Percentiles rank a stretch among this genome's conserved stretches.
Evolutionary conservation across 2,888 invertebrate species (phyloP).

Genomic region (Leptopilina syphax): DNA sequence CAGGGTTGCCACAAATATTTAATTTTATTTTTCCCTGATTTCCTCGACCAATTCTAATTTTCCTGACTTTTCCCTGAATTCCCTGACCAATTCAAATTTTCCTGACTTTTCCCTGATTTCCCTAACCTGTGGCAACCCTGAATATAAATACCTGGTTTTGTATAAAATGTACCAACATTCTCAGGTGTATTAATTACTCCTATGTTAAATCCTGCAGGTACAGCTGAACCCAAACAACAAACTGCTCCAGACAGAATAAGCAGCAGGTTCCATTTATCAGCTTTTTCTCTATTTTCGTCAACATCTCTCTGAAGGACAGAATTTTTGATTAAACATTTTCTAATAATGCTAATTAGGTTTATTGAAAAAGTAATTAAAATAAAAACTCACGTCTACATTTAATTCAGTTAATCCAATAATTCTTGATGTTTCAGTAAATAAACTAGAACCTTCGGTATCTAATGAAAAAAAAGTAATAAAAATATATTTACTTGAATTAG

Average conservation of each 20-base stretch:
- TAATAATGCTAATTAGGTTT: not conserved
- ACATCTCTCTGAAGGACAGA: slow-evolving; percentile 28
- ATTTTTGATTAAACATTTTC: not conserved
- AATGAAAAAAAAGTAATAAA: not conserved
- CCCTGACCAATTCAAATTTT: too few relatives aligned
- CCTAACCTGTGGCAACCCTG: too few relatives aligned
- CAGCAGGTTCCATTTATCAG: slow-evolving; percentile 82
- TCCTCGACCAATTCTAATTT: too few relatives aligned
- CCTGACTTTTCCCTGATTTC: too few relatives aligned
- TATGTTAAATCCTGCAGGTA: slow-evolving; percentile 91
- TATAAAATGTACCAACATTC: slow-evolving; percentile 79
- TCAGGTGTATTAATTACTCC: slow-evolving; percentile 92
- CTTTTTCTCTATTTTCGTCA: slow-evolving; percentile 57
- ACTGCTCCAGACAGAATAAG: slow-evolving; percentile 84
- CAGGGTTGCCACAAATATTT: too few relatives aligned
- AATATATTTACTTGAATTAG: not conserved
- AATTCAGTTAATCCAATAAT: slow-evolving; percentile 1
- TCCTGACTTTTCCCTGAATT: too few relatives aligned
- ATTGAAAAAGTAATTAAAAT: not conserved
- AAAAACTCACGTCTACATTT: slow-evolving; percentile 2
- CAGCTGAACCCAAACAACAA: slow-evolving; percentile 86
- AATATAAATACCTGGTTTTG: slow-evolving; percentile 1
- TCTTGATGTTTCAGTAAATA: slow-evolving; percentile 28
- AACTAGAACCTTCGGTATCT: not conserved
- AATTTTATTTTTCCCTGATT: too few relatives aligned